A percentile compares a stretch with the other conserved stretches of the same genome.
Conservation (phyloP, 2,113 vertebrate genomes). For the Petromus typicus region DNA sequence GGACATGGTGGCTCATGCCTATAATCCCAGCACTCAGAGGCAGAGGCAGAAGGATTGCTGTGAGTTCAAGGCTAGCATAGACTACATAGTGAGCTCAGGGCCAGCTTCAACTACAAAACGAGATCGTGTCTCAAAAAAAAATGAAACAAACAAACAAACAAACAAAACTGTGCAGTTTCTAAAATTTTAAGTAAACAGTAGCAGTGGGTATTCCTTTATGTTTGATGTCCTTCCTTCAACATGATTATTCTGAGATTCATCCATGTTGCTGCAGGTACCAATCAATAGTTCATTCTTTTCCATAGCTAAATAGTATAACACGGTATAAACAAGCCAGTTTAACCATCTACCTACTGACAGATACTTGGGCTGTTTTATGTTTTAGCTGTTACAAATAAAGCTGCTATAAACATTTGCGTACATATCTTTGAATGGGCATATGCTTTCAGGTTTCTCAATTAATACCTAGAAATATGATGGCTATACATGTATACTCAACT, state of each 20-base stretch:
- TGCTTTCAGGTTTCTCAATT: neutral
- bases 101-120: no score
- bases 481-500: neutral
- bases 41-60: no score
- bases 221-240: slow-evolving; percentile 30
- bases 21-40: no score
- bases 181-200: slow-evolving; percentile 47
- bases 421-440: slow-evolving; percentile 24
- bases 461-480: neutral
- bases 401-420: neutral
- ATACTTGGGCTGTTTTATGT: neutral
- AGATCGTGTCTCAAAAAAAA: no score
- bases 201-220: neutral
- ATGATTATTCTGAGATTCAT: slow-evolving; percentile 56
- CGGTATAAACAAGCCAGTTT: slow-evolving; percentile 30
- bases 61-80: no score
- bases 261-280: neutral
- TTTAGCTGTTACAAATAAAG: slow-evolving; percentile 51
- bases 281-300: neutral
- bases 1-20: no score
- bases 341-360: neutral
- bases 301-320: slow-evolving; percentile 16
- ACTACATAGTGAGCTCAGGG: no score
- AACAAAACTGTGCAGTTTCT: no score
- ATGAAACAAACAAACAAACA: no score